Base-by-base conservation (phyloP, 2,888 invertebrate genomes). In the Schrankia costaestrigalis region DNA sequence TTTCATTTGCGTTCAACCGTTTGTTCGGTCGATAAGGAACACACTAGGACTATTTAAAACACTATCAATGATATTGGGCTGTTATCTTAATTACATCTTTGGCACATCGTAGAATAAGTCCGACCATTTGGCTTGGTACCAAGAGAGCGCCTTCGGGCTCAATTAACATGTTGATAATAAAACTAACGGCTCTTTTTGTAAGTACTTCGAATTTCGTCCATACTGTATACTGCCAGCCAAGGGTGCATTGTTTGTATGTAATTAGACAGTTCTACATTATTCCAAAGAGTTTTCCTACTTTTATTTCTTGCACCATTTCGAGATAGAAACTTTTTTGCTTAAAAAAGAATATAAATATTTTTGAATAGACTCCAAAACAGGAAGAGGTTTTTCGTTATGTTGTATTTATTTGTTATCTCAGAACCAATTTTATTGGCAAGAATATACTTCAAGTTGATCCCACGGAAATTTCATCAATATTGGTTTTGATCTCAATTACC, bases 81-180 rank as follows among this genome's bases (percentile, higher is more conserved):
- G 26, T n/a, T 36, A 49, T 42, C 26, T 32, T 29, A 27, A 50
- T 4, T 33, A 18, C 15, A 30, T 36, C 28, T 36, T 30, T 35
- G 32, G 37, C 45, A 44, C 38, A 24, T 41, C 22, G 37, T 49
- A 47, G 57, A 71, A 73, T 70, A 68, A 15, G 58, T 48, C 47
- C 40, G 42, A 39, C 32, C 72, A 80, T 81, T 85, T 84, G 84
- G 84, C 73, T 29, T 51, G 42, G 59, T 52, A 74, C 84, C 84
- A 83, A 79, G 62, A 38, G 50, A 57, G 43, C 49, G 72, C 75
- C 71, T 74, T 70, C 67, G 67, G 63, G 64, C 62, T 68, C 77
- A 81, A 80, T 83, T 81, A 81, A 77, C 78, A 80, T 75, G 75
- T 68, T 72, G 67, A 71, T 74, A 78, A 69, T 78, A 73, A 76